A percentile compares a stretch with the other conserved stretches of the same genome.
phyloP scores from a whole-genome alignment of 37 sponge, comb jelly and placozoan genomes.

The Hexactinellida sp. region DNA sequence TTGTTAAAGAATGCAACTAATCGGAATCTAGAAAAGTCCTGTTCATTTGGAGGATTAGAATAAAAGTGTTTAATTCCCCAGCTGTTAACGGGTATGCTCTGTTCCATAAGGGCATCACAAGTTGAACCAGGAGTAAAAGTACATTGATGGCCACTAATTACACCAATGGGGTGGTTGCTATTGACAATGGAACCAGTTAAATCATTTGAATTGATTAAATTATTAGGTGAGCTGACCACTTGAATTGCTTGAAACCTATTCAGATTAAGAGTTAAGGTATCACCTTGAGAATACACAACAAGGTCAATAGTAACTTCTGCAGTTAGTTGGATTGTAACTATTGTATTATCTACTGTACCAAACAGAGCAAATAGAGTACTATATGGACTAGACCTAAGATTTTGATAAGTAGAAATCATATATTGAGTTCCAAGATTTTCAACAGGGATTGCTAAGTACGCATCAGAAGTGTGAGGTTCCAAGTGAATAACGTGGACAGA shows the following conservation, averaged over 20 bases:
- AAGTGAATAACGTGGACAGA: not conserved
- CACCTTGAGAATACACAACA: not conserved
- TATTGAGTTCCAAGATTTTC: slow-evolving; percentile 7
- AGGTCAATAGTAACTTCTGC: not conserved
- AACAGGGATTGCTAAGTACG: not conserved
- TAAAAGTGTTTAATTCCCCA: not conserved
- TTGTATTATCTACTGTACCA: not conserved
- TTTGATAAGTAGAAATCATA: not conserved
- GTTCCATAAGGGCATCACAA: not conserved
- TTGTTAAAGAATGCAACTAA: not conserved
- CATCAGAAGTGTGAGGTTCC: not conserved
- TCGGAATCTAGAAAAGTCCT: not conserved
- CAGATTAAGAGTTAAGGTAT: not conserved
- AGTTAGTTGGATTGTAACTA: not conserved
- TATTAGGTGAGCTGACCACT: not conserved
- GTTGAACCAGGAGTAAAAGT: not conserved
- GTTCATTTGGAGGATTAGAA: not conserved
- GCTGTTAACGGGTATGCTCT: not conserved
- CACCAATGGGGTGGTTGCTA: not conserved
- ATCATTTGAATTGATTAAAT: too few relatives aligned
- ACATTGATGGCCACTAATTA: not conserved
- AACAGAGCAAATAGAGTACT: not conserved
- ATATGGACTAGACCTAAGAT: too few relatives aligned
- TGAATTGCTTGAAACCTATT: not conserved
- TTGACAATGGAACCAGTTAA: not conserved